Evolutionary conservation across 2,888 invertebrate species (phyloP), one percentile per base, ranked within the genome.

Genomic region (Leptothorax acervorum): DNA sequence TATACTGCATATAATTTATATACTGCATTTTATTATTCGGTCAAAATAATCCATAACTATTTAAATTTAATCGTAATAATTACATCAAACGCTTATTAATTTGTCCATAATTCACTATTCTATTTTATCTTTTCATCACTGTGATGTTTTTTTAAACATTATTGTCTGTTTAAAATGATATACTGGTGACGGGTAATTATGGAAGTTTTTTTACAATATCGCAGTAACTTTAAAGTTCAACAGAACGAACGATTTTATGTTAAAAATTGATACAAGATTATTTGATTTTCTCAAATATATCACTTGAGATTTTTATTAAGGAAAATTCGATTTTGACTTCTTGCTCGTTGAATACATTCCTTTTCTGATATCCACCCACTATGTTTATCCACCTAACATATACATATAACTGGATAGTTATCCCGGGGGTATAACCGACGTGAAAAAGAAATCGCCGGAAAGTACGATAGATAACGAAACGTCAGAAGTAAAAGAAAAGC

Each of bases 251-350:
- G 15, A 45, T 45, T 28, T 45, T 66, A 62, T 62, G 62, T 31
- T n/a, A 5, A 11, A 23, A 28, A 6, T 23, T 12, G 23, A 51
- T 48, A 3, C 15, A 35, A 9, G 15, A 51, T 65, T 18, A 51
- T 39, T 51, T 6, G 35, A 65, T 18, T 31, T 45, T 68, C 11
- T 45, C 57, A 5, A n/a, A 15, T 31, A 11, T 35, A 45, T 57
- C 31, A 79, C 45, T 15, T 2, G 23, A 35, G 70, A 45, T 23
- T 55, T 35, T 45, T 9, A 3, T 9, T 35, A 31, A 48, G 79
- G 48, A 70, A 31, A 70, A 79, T 70, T 79, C 48, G 70, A 79
- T 60, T 79, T 70, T 28, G 18, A 68, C 12, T 79, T 57, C 8
- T 57, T 45, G 31, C 45, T 23, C 18, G 68, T 45, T 28, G 28